Evolutionary conservation across 2,113 vertebrate species (phyloP).

Genomic region (Zapus hudsonius): DNA sequence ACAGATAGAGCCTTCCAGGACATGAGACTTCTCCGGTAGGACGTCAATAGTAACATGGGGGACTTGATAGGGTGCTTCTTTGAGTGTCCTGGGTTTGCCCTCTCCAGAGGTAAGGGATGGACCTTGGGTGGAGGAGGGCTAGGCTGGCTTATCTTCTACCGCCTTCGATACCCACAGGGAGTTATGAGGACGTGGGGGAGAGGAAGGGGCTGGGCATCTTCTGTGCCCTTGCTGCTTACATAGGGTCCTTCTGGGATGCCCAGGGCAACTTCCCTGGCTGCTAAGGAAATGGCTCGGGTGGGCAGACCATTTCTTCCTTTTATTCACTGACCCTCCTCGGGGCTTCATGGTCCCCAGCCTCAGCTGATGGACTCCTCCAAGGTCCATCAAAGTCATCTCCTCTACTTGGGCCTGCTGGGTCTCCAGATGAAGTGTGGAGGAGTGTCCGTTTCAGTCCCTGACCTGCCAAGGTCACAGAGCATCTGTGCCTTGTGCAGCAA

Average conservation of each 20-base stretch:
- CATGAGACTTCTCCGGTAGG: background rate
- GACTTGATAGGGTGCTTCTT: accelerated
- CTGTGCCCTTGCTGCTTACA: background rate
- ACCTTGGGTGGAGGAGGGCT: background rate
- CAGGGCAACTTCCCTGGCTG: background rate
- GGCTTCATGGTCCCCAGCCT: background rate
- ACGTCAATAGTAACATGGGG: background rate
- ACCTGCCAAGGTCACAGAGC: background rate
- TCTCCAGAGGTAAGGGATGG: background rate
- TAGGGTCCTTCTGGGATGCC: background rate
- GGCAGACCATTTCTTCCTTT: background rate
- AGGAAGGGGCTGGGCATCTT: background rate
- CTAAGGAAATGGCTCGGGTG: background rate
- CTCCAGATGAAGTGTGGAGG: background rate
- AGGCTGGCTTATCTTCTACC: background rate
- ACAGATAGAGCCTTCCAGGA: background rate
- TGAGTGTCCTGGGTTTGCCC: background rate
- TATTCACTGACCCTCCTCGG: accelerated
- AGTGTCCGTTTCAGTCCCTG: accelerated
- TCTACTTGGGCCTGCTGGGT: background rate
- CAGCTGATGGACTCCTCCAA: background rate
- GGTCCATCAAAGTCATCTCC: background rate
- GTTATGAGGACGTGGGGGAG: background rate
- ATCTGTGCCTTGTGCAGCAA: accelerated
- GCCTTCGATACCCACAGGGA: background rate